phyloP scores from a whole-genome alignment of 2,113 vertebrate species.

The Toxotes jaculatrix region DNA sequence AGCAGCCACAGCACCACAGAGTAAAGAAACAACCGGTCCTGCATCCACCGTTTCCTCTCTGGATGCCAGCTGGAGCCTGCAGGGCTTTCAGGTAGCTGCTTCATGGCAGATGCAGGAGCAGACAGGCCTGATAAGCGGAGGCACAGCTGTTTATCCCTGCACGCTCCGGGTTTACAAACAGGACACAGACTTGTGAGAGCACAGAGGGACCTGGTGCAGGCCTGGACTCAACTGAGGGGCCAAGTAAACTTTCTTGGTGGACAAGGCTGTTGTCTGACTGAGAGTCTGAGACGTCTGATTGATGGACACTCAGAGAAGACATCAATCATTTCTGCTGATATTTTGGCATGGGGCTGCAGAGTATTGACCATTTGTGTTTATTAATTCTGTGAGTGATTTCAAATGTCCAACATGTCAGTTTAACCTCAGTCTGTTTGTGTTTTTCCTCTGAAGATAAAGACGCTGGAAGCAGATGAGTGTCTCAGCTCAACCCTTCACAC shows the following conservation, averaged over 20 bases:
- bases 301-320: neutral
- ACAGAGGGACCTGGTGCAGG: constrained; percentile 1
- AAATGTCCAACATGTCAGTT: neutral
- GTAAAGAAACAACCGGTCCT: constrained; percentile 49
- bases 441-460: neutral
- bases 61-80: constrained; percentile 30
- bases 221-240: constrained; percentile 14
- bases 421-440: neutral
- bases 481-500: neutral
- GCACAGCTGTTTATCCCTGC: constrained; percentile 48
- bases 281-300: neutral
- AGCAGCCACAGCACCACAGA: constrained; percentile 44
- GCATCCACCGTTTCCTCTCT: constrained; percentile 1
- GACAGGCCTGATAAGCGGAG: constrained; percentile 38
- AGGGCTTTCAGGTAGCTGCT: constrained; percentile 11
- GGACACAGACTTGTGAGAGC: constrained; percentile 11
- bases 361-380: neutral
- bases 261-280: neutral
- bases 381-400: neutral
- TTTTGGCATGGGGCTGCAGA: neutral
- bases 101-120: constrained; percentile 18
- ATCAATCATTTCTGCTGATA: neutral
- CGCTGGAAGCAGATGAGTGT: neutral
- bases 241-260: constrained; percentile 5
- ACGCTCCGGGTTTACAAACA: constrained; percentile 53